Conservation (phyloP, 2,113 vertebrate species). For the Lepidiolamprologus cunningtoni region DNA sequence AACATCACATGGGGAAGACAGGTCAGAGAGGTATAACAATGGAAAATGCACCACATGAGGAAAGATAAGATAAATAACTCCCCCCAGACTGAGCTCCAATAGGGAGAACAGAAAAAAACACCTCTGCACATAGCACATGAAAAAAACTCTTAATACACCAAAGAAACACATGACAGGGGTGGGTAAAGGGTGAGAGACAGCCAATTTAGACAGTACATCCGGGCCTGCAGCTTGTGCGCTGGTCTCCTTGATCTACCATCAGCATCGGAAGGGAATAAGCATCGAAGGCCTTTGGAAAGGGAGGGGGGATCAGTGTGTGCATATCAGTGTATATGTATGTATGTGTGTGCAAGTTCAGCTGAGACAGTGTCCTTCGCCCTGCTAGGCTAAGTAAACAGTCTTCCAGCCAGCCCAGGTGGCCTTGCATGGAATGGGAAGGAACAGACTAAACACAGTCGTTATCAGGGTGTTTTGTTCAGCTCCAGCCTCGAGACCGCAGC, state of each 20-base stretch:
- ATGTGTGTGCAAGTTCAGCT: neutral
- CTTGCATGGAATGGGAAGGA: too few relatives aligned
- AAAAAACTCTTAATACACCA: neutral
- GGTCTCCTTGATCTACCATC: neutral
- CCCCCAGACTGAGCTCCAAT: neutral
- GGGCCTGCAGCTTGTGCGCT: neutral
- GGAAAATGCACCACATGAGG: neutral
- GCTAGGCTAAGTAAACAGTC: too few relatives aligned
- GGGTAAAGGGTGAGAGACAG: neutral
- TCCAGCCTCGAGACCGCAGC: fast-evolving
- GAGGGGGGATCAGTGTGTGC: fast-evolving
- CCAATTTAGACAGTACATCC: neutral
- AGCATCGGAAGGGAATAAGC: neutral
- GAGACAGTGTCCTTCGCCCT: too few relatives aligned
- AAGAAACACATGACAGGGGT: neutral
- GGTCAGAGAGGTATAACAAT: neutral
- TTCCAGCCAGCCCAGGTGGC: too few relatives aligned
- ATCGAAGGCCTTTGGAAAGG: neutral
- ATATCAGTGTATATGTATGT: neutral
- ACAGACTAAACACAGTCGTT: too few relatives aligned
- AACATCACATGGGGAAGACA: neutral
- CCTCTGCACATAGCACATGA: neutral
- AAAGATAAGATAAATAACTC: neutral
- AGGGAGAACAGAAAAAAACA: neutral
- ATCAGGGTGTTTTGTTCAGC: too few relatives aligned